Conservation (phyloP, 1,140 invertebrate species). For the Dreissena rostriformis region DNA sequence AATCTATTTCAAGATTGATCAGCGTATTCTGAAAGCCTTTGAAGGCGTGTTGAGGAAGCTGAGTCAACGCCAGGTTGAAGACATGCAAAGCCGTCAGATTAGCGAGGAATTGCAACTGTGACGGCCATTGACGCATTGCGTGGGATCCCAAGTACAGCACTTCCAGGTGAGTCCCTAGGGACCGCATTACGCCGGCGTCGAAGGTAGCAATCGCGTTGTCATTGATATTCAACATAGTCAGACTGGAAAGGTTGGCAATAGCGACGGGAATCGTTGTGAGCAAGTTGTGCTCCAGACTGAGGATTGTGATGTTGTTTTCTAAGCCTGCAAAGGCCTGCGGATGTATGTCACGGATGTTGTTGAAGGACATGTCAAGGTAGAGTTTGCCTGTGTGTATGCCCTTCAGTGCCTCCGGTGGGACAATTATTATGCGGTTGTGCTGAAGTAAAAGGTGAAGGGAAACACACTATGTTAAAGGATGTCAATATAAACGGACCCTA, state of each 20-base stretch:
- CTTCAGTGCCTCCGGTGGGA: constrained; percentile 1
- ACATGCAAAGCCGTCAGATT: constrained; percentile 4
- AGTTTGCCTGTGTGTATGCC: constrained; percentile 12
- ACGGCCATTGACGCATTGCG: background rate
- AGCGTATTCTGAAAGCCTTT: background rate
- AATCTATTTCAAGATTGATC: constrained; percentile 5
- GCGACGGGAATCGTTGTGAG: constrained; percentile 4
- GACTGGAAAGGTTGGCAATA: constrained; percentile 1
- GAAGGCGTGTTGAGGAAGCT: constrained; percentile 10
- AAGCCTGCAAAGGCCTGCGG: background rate
- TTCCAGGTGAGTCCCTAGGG: constrained; percentile 22
- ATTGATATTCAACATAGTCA: constrained; percentile 10
- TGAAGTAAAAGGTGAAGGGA: background rate
- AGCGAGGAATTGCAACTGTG: background rate
- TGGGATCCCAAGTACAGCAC: constrained; percentile 15
- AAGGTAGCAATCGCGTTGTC: constrained; percentile 15
- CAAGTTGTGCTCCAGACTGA: constrained; percentile 16
- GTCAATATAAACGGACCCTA: no score
- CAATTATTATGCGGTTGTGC: constrained; percentile 23
- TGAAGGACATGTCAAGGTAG: constrained; percentile 21
- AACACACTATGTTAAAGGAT: background rate
- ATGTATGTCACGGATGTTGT: background rate
- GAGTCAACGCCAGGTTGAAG: background rate
- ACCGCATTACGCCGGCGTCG: background rate
- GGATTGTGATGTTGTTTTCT: constrained; percentile 11